These are phyloP conservation scores for Remorina albescens DNA, from an alignment of 2,797 vertebrate species.

Conservation along the genomic window DNA sequence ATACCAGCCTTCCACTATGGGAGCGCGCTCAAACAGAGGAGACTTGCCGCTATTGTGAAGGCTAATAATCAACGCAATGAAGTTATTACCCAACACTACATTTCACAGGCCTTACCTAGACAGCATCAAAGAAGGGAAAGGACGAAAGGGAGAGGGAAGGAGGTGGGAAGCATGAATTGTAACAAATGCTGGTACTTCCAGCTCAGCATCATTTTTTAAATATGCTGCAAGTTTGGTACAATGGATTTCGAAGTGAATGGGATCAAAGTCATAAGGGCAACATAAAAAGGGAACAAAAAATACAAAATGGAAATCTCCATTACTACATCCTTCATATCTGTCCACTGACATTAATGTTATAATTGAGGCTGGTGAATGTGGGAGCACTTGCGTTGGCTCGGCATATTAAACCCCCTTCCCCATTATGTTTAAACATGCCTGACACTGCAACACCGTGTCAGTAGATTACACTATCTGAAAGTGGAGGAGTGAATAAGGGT, in stretches of 20 bases:
- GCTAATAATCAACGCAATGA: slow-evolving; percentile 74
- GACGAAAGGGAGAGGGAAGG: slow-evolving; percentile 19
- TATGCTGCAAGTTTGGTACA: slow-evolving; percentile 47
- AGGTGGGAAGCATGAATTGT: slow-evolving; percentile 51
- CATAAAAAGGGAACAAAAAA: slow-evolving; percentile 25
- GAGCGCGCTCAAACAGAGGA: slow-evolving; percentile 64
- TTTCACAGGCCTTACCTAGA: slow-evolving; percentile 64
- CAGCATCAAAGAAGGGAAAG: slow-evolving; percentile 56
- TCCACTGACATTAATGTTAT: slow-evolving; percentile 34
- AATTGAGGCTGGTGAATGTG: slow-evolving; percentile 31
- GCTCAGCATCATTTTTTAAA: slow-evolving; percentile 58
- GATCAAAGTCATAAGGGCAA: slow-evolving; percentile 42
- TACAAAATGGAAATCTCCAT: slow-evolving; percentile 47
- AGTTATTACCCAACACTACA: slow-evolving; percentile 70
- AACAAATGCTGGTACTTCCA: slow-evolving; percentile 54
- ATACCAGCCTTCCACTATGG: slow-evolving; percentile 63
- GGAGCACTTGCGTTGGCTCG: slow-evolving; percentile 33
- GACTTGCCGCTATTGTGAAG: slow-evolving; percentile 68
- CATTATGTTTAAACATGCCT: slow-evolving; percentile 36
- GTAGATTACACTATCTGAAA: slow-evolving; percentile 49
- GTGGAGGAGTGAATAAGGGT: slow-evolving; percentile 17
- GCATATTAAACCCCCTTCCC: slow-evolving; percentile 36
- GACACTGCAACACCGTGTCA: slow-evolving; percentile 34
- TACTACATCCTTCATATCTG: slow-evolving; percentile 47
- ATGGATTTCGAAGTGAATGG: slow-evolving; percentile 52